Evolutionary conservation across 2,888 invertebrate species (phyloP).

Genomic region (Hypomecis atomaria): DNA sequence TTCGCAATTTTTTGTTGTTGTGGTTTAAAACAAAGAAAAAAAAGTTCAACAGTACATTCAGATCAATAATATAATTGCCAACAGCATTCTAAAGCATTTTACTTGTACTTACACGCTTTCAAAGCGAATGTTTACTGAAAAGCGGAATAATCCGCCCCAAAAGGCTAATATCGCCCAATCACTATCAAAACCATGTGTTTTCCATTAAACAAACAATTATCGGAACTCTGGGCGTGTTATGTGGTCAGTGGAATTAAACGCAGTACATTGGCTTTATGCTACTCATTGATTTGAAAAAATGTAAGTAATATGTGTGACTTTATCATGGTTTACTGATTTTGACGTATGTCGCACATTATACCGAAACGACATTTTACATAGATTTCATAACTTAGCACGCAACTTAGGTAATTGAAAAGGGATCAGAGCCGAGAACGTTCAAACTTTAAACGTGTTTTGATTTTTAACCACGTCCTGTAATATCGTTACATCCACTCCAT

Average conservation of each 20-base stretch:
- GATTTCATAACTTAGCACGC: too few species aligned
- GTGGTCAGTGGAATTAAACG: not conserved
- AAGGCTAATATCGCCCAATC: conserved; percentile 36
- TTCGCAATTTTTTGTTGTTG: too few species aligned
- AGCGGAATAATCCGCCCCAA: conserved; percentile 19
- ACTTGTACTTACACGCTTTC: not conserved
- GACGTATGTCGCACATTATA: too few species aligned
- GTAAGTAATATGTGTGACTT: not conserved
- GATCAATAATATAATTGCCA: not conserved
- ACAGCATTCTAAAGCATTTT: not conserved
- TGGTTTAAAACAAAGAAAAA: too few species aligned
- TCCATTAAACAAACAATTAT: conserved; percentile 43
- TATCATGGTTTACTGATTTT: not conserved
- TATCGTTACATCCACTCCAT: too few species aligned
- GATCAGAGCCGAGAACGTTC: too few species aligned
- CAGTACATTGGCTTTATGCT: conserved; percentile 10
- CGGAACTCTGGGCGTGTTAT: conserved; percentile 29
- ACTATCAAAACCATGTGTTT: conserved; percentile 43
- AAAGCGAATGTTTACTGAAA: conserved; percentile 3
- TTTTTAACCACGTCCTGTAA: too few species aligned
- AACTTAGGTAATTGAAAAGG: too few species aligned
- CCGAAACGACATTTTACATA: too few species aligned
- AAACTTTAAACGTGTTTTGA: too few species aligned
- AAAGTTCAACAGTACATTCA: too few species aligned
- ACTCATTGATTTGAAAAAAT: too few species aligned